Percentiles rank a stretch among this genome's conserved stretches.
These are phyloP conservation scores for Epinotia ramella DNA, from an alignment of 2,888 invertebrate species.

Conservation along the genomic window DNA sequence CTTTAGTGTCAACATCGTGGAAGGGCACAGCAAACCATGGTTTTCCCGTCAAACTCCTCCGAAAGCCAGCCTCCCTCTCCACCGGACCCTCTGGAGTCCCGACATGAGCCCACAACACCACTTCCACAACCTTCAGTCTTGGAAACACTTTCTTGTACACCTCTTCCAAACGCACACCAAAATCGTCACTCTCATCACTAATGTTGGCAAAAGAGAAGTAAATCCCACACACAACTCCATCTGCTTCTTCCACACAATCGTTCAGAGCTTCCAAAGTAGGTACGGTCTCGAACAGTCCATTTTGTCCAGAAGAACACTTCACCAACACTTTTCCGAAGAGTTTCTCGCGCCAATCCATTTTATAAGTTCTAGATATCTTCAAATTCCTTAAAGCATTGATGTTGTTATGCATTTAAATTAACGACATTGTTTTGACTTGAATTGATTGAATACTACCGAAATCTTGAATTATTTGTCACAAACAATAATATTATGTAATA, in stretches of 20 bases:
- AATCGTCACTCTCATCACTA: conserved; percentile 88
- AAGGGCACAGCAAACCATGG: conserved; percentile 90
- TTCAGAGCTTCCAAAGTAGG: conserved; percentile 76
- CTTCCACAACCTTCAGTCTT: conserved; percentile 87
- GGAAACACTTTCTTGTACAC: conserved; percentile 82
- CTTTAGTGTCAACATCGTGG: conserved; percentile 89
- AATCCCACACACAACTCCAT: conserved; percentile 85
- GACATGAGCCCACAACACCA: conserved; percentile 88
- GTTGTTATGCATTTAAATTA: conserved; percentile 42
- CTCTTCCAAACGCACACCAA: conserved; percentile 86
- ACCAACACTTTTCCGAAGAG: conserved; percentile 85
- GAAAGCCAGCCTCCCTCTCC: conserved; percentile 88
- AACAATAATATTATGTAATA: conserved; percentile 21
- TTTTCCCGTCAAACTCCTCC: conserved; percentile 86
- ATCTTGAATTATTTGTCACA: conserved; percentile 21
- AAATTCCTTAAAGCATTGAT: conserved; percentile 32
- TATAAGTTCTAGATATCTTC: conserved; percentile 47
- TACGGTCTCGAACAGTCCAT: conserved; percentile 77
- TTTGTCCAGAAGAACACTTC: conserved; percentile 77
- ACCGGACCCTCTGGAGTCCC: conserved; percentile 86
- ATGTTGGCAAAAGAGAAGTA: conserved; percentile 90
- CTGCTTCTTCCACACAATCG: conserved; percentile 79
- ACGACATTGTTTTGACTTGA: conserved; percentile 13
- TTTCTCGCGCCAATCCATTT: conserved; percentile 86
- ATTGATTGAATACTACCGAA: conserved; percentile 6